Base-by-base conservation (phyloP, 92 coral and sea anemone species). In the Epizoanthus scotinus region DNA sequence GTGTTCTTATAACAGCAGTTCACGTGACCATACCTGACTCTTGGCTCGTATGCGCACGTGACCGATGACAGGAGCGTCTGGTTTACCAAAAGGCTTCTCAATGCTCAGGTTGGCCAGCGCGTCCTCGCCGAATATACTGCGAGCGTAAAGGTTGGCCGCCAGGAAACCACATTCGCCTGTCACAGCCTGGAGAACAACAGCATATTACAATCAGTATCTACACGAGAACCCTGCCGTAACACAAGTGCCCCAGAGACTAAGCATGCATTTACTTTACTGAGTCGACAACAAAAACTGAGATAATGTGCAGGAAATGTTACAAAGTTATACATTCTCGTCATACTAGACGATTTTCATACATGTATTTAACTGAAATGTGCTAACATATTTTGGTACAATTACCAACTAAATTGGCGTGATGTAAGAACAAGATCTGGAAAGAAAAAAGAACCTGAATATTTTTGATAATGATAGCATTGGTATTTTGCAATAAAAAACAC, bases 41-140 rank as follows among this genome's bases (percentile, higher is more conserved):
- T 95, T 95, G 28, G 99, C 99, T 53, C 99, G 91, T 52, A 95
- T 95, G 67, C 99, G 99, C 66, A 95, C 97, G 84, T 95, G 99
- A 24, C 99, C 99, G 21, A 90, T 90, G 53, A 95, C 99, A 25
- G 98, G 89, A 14, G 96, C 86, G 38, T 89, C 91, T 13, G 98
- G 89, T 71, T 89, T 91, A 72, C 90, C 94, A 22, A 88, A 84
- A 15, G 94, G 96, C 38, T 87, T 91, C 90, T 95, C 99, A 78
- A 95, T 93, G 50, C 98, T 91, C 64, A 95, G 96, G 80, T 95
- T 95, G 25, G 98, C 99, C 61, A 95, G 74, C 2, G 99, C 98
- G 84, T 95, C 99, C 70, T 95, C 99, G 25, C 99, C 99, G 84
- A 95, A 95, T 25, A 95, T 95, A 82, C 99, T 95, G 70, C 96